Evolutionary conservation across 2,113 vertebrate genomes (phyloP).

Genomic region (Ceuthmochares aereus): DNA sequence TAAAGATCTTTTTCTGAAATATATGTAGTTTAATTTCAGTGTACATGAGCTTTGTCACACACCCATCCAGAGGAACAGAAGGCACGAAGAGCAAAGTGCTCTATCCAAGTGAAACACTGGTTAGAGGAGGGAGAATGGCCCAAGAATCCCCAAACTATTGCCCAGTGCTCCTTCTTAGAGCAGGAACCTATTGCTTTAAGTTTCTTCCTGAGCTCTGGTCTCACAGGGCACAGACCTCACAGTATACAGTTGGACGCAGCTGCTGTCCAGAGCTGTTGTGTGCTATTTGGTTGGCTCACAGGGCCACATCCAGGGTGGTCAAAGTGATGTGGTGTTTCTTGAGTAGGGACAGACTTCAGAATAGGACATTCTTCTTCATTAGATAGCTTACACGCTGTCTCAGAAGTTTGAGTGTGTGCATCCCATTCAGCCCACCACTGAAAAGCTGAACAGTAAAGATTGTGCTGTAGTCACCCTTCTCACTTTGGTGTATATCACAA

Average conservation of each 20-base stretch:
- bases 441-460: neutral
- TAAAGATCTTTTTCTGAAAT: neutral
- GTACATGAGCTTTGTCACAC: neutral
- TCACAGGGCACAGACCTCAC: neutral
- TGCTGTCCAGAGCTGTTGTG: neutral
- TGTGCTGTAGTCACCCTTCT: neutral
- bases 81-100: accelerated
- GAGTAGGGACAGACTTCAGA: neutral
- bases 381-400: neutral
- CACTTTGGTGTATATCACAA: neutral
- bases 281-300: neutral
- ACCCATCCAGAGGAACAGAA: neutral
- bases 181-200: neutral
- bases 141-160: neutral
- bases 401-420: neutral
- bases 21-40: neutral
- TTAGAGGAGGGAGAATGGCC: neutral
- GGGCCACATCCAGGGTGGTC: neutral
- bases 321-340: neutral
- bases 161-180: neutral
- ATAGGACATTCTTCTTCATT: neutral
- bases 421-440: neutral
- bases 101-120: neutral
- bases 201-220: neutral
- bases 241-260: neutral